A percentile compares a stretch with the other conserved stretches of the same genome.
Conservation (phyloP, 2,797 vertebrate genomes). For the Poecilia picta region DNA sequence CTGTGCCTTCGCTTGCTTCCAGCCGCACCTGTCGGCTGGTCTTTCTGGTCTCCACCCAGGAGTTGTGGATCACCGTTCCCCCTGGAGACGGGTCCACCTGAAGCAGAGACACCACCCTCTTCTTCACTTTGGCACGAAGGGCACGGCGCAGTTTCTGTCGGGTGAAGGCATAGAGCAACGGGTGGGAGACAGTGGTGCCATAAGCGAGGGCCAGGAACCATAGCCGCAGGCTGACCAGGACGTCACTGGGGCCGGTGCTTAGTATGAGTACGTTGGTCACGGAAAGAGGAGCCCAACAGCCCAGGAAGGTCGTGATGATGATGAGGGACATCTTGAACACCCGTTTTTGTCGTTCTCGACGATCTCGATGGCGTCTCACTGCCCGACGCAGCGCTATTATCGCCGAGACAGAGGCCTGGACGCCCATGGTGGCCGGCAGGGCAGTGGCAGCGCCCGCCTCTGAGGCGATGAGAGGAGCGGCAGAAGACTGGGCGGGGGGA, state of each 20-base stretch:
- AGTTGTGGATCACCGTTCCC: constrained; percentile 85
- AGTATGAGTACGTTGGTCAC: constrained; percentile 84
- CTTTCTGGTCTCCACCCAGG: constrained; percentile 86
- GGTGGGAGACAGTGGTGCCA: constrained; percentile 81
- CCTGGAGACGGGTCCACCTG: constrained; percentile 85
- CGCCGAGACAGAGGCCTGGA: constrained; percentile 83
- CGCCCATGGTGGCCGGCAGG: constrained; percentile 69
- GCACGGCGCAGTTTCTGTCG: constrained; percentile 82
- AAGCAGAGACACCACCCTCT: constrained; percentile 84
- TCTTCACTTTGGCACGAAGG: constrained; percentile 82
- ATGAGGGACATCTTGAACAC: constrained; percentile 84
- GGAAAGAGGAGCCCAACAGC: constrained; percentile 82
- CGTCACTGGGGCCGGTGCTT: constrained; percentile 76
- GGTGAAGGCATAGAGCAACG: constrained; percentile 83
- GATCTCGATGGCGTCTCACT: constrained; percentile 78
- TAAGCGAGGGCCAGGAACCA: constrained; percentile 85
- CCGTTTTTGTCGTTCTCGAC: constrained; percentile 79
- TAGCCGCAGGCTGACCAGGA: constrained; percentile 78
- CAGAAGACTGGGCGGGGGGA: constrained; percentile 73
- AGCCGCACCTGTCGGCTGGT: constrained; percentile 71
- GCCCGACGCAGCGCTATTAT: constrained; percentile 83
- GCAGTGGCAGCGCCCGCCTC: constrained; percentile 47
- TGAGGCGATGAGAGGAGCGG: constrained; percentile 65
- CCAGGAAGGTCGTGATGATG: constrained; percentile 82
- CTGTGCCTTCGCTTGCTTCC: constrained; percentile 82